These are phyloP conservation scores for Cuculus canorus DNA, from an alignment of 2,797 vertebrate genomes.

Conservation along the genomic window DNA sequence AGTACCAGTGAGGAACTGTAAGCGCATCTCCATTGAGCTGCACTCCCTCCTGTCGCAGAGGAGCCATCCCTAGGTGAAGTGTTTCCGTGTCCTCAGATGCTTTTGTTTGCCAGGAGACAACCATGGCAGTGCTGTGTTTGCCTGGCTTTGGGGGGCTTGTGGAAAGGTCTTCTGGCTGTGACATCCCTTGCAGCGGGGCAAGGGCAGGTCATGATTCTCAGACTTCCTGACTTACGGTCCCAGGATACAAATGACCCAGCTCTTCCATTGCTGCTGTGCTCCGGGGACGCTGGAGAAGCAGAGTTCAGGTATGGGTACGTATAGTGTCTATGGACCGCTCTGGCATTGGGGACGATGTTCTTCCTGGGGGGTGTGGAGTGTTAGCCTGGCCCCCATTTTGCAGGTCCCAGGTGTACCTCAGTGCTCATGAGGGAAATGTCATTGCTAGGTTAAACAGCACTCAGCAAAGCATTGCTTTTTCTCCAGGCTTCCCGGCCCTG, in stretches of 20 bases:
- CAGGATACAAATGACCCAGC: neutral
- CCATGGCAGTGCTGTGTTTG: neutral
- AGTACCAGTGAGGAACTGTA: rapidly evolving
- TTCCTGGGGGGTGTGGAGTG: neutral
- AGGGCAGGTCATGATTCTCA: rapidly evolving
- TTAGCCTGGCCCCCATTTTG: neutral
- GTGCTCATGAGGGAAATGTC: neutral
- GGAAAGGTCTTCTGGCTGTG: neutral
- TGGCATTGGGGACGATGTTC: neutral
- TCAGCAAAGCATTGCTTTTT: neutral
- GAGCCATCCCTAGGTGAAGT: neutral
- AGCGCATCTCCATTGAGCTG: neutral
- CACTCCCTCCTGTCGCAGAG: rapidly evolving
- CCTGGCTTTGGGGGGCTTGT: neutral
- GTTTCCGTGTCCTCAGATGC: rapidly evolving
- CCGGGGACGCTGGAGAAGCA: neutral
- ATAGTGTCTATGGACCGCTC: neutral
- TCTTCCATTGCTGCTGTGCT: neutral
- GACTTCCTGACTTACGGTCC: neutral
- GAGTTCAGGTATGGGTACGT: neutral
- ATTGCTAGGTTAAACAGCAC: neutral
- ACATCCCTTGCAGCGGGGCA: rapidly evolving
- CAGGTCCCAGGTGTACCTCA: too few relatives aligned
- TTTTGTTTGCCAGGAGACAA: neutral
- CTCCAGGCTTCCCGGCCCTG: neutral